Evolutionary conservation across 2,797 vertebrate genomes (phyloP), one percentile per base, ranked within the genome.

Genomic region (Poecilia velifera): DNA sequence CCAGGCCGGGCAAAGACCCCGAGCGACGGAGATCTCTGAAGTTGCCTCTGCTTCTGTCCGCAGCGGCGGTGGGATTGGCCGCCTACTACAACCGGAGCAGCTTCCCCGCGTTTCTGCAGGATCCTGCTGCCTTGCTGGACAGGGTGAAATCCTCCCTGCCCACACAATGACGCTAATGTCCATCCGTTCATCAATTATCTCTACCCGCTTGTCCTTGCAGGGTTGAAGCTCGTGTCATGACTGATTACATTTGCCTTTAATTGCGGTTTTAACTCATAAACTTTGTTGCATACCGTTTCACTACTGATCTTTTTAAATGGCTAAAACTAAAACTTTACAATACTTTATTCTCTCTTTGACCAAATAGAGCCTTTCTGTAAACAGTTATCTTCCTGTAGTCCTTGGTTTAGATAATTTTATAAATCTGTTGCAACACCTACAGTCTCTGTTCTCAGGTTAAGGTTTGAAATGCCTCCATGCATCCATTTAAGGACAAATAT

Each of bases 81-180:
- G 81, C 75, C 9, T 94, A 91, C 64, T 55, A 89, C 18, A 79
- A 76, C 75, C 89, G 82, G 49, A 71, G 55, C 82, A 89, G 64
- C 45, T 78, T 93, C 57, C 39, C 78, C 4, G 62, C 46, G 39
- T 59, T 90, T 31, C 73, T 95, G 0, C 88, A 93, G 73, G 91
- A 94, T 64, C 93, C 92, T 28, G 22, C 76, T 9, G 78, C 74
- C 0, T 64, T 95, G 71, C 75, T 94, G 71, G 87, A 93, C 18
- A 84, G 43, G 75, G 74, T 95, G 0, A 95, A 88, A 80, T 49
- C 9, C 45, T 75, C 91, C 73, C 45, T 95, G 31, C 81, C 90
- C 45, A 34, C 51, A 51, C 74, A 89, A 6, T 84, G 59, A 82
- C 64, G 22, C 39, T 70, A 31, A 78, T 22, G 72, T 45, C 74